Percentiles rank a stretch among this genome's conserved stretches.
phyloP scores from a whole-genome alignment of 2,888 invertebrate genomes.

The Sarcophaga carnaria region DNA sequence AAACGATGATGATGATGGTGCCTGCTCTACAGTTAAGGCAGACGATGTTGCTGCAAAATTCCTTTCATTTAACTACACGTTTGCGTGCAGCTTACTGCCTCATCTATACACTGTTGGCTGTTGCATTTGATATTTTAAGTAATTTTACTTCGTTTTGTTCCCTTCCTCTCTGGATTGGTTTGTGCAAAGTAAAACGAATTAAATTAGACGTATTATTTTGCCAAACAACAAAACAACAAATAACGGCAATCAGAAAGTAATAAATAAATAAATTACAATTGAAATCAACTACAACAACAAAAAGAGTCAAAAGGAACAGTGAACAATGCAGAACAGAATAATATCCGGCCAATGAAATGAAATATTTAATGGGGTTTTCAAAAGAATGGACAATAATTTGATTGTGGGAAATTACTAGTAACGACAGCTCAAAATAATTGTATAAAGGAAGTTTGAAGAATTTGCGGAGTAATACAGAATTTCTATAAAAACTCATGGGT shows the following conservation, averaged over 20 bases:
- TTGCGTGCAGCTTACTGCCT: too few species aligned
- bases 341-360: too few species aligned
- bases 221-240: slow-evolving; percentile 34
- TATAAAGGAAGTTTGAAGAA: too few species aligned
- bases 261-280: slow-evolving; percentile 62
- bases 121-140: slow-evolving; percentile 12
- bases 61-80: too few species aligned
- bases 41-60: not conserved
- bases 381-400: too few species aligned
- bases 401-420: too few species aligned
- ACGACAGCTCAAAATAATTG: too few species aligned
- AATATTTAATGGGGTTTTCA: too few species aligned
- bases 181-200: slow-evolving; percentile 52
- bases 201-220: slow-evolving; percentile 61
- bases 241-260: slow-evolving; percentile 52
- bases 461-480: too few species aligned
- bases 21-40: not conserved
- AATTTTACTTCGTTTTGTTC: not conserved
- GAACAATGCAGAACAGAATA: not conserved
- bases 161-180: slow-evolving; percentile 4
- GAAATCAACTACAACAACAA: slow-evolving; percentile 22
- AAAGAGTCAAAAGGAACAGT: not conserved
- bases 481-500: too few species aligned
- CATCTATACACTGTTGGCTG: not conserved
- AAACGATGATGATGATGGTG: not conserved